Base-by-base conservation (phyloP, 2,797 vertebrate species). In the Sphenodon punctatus region DNA sequence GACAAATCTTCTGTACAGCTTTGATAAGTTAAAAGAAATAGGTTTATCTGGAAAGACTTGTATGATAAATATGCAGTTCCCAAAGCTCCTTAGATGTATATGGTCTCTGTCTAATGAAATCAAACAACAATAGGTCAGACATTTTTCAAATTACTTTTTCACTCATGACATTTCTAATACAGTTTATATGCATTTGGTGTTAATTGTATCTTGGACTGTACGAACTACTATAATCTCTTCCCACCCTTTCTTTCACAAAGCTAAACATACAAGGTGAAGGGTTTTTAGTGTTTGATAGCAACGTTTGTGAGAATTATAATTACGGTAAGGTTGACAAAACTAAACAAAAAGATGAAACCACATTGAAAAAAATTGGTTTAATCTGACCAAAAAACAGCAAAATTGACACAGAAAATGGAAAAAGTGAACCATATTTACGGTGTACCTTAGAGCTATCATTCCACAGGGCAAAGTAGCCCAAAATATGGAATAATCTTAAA, bases 111-210 rank as follows among this genome's bases (percentile, higher is more conserved):
- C 92, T 93, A 89, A 94, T 88, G 90, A 75, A 94, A 94, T 93
- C 93, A 94, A 93, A 94, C 94, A 95, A 94, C 94, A 89, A 95
- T 83, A 93, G 88, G 93, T 93, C 94, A 95, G 41, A 66, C 75
- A 69, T 92, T 93, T 89, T 93, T 94, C 92, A 88, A 93, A 92
- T 91, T 91, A 85, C 73, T 87, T 91, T 86, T 89, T 89, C 84
- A 94, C 93, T 90, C 93, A 92, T 93, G 94, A 95, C 94, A 92
- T 81, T 81, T 95, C 92, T 94, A 96, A 97, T 67, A 95, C 93
- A 91, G 97, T 95, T 96, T 96, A 86, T 71, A 88, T 79, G 85
- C 84, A 92, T 88, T 92, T 94, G 89, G 76, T 93, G 94, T 93
- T 95, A 96, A 97, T 95, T 96, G 89, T 94, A 94, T 87, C 86